These are phyloP conservation scores for Sus cebifrons DNA, from an alignment of 2,797 vertebrate genomes.

Conservation along the genomic window DNA sequence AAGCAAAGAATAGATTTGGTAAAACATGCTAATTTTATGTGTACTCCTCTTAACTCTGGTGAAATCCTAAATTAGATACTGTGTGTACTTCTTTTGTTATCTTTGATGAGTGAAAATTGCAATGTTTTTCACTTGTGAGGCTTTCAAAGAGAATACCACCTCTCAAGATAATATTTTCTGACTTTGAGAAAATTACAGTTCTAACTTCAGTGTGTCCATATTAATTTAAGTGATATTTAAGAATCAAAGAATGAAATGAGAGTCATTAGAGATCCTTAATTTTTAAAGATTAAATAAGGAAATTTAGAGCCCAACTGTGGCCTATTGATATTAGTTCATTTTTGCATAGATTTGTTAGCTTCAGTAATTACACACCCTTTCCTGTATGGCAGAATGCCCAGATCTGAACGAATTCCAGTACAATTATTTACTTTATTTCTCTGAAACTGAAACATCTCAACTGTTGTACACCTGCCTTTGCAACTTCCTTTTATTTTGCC, in stretches of 20 bases:
- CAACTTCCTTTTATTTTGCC: conserved; percentile 90
- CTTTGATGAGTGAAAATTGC: conserved; percentile 63
- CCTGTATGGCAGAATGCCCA: conserved; percentile 90
- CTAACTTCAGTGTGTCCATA: background rate
- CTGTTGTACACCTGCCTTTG: conserved; percentile 90
- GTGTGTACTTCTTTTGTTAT: conserved; percentile 11
- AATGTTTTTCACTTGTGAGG: background rate
- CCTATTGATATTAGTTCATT: conserved; percentile 86
- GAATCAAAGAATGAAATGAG: background rate
- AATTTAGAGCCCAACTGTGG: conserved; percentile 79
- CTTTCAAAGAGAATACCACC: conserved; percentile 23
- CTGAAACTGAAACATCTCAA: conserved; percentile 88
- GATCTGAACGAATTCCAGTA: conserved; percentile 88
- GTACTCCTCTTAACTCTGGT: conserved; percentile 7
- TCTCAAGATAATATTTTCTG: conserved; percentile 50
- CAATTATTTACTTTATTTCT: conserved; percentile 90
- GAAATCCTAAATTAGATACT: background rate
- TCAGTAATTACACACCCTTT: conserved; percentile 89
- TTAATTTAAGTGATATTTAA: conserved; percentile 31
- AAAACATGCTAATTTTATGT: background rate
- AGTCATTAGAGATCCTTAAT: conserved; percentile 63
- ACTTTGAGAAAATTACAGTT: conserved; percentile 59
- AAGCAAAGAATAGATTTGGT: conserved; percentile 27
- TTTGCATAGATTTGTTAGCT: conserved; percentile 85
- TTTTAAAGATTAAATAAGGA: conserved; percentile 71